Base-by-base conservation (phyloP, 2,797 vertebrate genomes). In the Cetoscarus ocellatus region DNA sequence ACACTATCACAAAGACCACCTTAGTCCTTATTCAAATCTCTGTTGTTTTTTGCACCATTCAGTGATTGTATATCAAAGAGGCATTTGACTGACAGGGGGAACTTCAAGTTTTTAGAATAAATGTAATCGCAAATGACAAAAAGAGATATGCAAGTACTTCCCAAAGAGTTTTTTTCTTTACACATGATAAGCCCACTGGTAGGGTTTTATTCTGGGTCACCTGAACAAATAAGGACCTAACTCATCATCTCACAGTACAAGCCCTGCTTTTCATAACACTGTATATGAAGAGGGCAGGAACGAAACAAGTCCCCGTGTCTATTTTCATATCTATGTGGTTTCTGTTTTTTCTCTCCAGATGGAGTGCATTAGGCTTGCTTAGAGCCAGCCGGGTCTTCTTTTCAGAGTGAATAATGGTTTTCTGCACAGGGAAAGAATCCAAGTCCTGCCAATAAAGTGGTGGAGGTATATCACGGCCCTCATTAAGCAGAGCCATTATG, bases 401-500 rank as follows among this genome's bases (percentile, higher is more conserved):
- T 75, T 87, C 86, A n/a, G 63, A 45, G 59, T 88, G 87, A 92
- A 79, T 87, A 89, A 90, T 83, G 60, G 71, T 73, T 78, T 83
- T 79, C 65, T 76, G 60, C 61, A 66, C 73, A 68, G 79, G 86
- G 82, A 80, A 75, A 71, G 58, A 81, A 75, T 87, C 79, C 75
- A 82, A 77, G 59, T 78, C 76, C 79, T 90, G 74, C 85, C 89
- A 90, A 85, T 92, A 90, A 85, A 85, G 77, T 80, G 73, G 83
- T 56, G 15, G 81, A 85, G 85, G 85, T 91, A 88, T 88, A 91
- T 91, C 90, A 90, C 67, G 83, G 85, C 83, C 79, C 88, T 92
- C 88, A 91, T 92, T 93, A 93, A 88, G 84, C 73, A 73, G 64
- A 57, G 86, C 87, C 79, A 86, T 91, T 88, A 89, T 83, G 79